Evolutionary conservation across 2,888 invertebrate species (phyloP), one percentile per base, ranked within the genome.

Genomic region (Emmelina monodactyla): DNA sequence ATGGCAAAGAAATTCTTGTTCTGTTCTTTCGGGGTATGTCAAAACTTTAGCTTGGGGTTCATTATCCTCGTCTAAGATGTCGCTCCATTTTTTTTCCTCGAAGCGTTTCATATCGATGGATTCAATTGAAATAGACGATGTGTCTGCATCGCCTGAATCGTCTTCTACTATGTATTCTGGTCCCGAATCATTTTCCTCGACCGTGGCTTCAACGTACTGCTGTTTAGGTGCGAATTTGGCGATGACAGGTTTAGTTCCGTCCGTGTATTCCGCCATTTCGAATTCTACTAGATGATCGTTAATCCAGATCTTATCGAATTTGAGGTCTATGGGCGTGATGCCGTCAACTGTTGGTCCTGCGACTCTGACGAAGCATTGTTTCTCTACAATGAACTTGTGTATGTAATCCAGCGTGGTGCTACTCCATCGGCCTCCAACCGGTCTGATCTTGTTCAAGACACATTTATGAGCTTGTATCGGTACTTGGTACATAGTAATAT

Each of bases 391-490:
- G 1, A 63, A 55, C 2, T 63, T 63, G 47, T 89, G 86, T 16
- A 91, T 76, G 37, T 75, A 80, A 47, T 90, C 88, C 22, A 89
- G 68, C 2, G 83, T 81, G 1, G 58, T 55, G 1, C 64, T 51
- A 3, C 67, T 53, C 84, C 87, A 89, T 2, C 51, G 49, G 3
- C 52, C 51, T 3, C 44, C 55, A 0, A 45, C 22, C 0, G 78
- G 76, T 6, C 55, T 53, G 11, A 78, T 65, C 2, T 71, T 57
- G 37, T 42, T 50, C 14, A 93, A 69, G 9, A 69, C 49, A 45
- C 88, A 86, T 51, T 78, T 85, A 31, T 82, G 81, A 0, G 87
- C 84, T 56, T 90, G 85, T 10, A 83, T 79, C 0, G 90, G 90
- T 37, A 91, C 73, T 33, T 88, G 72, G 0, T 83, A 71, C 31